phyloP scores from a whole-genome alignment of 2,888 invertebrate genomes.

The Reticulitermes lucifugus region DNA sequence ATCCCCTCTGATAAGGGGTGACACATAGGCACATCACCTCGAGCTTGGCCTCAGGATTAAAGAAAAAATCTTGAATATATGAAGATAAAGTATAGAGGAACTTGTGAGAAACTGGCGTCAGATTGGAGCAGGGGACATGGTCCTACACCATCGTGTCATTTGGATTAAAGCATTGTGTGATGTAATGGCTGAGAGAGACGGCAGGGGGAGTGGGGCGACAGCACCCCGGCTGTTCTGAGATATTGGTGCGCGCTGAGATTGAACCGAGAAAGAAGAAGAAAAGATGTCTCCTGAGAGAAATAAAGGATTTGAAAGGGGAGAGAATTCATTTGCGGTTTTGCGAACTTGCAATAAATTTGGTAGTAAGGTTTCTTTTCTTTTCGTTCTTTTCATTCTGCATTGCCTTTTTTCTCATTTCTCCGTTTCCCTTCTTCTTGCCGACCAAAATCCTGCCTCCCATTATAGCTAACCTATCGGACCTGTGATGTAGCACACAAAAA shows the following conservation, averaged over 20 bases:
- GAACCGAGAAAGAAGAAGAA: conserved; percentile 39
- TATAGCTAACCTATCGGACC: conserved; percentile 27
- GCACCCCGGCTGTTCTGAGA: conserved; percentile 12
- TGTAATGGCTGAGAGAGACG: conserved; percentile 11
- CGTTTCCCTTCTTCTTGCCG: background rate
- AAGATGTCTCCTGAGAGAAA: conserved; percentile 50
- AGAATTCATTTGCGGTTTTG: conserved; percentile 51
- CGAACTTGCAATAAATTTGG: conserved; percentile 51
- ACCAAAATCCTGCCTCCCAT: conserved; percentile 19
- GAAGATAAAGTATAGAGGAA: background rate
- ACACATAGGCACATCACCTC: background rate
- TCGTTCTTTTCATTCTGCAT: conserved; percentile 32
- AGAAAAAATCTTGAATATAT: conserved; percentile 16
- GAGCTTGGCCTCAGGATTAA: background rate
- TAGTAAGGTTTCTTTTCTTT: conserved; percentile 34
- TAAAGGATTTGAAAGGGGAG: conserved; percentile 44
- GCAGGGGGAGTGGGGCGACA: conserved; percentile 11
- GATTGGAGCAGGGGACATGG: background rate
- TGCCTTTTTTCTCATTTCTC: conserved; percentile 16
- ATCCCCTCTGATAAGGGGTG: background rate
- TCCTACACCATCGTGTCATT: conserved; percentile 23
- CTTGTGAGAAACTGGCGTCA: background rate
- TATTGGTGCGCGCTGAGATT: conserved; percentile 37
- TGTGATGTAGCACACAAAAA: conserved; percentile 25
- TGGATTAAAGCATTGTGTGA: conserved; percentile 36